phyloP scores from a whole-genome alignment of 2,888 invertebrate species.

The Dusona sp. region DNA sequence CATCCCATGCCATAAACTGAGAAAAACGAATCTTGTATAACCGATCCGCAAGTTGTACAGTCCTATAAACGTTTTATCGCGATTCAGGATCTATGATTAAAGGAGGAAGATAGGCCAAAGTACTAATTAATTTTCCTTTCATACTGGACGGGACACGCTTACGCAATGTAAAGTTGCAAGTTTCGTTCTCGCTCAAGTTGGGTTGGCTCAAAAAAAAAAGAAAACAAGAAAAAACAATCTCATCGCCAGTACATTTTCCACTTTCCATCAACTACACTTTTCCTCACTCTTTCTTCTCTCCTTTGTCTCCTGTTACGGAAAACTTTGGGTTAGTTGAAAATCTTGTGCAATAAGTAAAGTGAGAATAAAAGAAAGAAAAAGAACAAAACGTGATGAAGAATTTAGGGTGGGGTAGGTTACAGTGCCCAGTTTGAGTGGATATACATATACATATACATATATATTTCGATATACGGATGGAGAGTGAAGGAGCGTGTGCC shows the following conservation, averaged over 20 bases:
- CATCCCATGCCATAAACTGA: not conserved
- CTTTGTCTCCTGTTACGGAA: slow-evolving; percentile 48
- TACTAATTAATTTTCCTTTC: slow-evolving; percentile 22
- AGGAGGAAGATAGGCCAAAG: not conserved
- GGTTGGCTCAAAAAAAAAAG: slow-evolving; percentile 18
- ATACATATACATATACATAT: not conserved
- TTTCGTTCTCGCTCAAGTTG: slow-evolving; percentile 22
- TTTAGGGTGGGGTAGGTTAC: slow-evolving; percentile 19
- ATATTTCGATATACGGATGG: not conserved
- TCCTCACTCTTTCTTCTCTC: slow-evolving; percentile 23
- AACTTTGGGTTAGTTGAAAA: slow-evolving; percentile 57
- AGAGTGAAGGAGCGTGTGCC: slow-evolving; percentile 1
- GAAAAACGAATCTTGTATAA: not conserved
- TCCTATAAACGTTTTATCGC: not conserved
- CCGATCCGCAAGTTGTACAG: not conserved
- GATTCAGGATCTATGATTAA: slow-evolving; percentile 34
- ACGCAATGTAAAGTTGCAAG: slow-evolving; percentile 41
- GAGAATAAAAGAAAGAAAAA: slow-evolving; percentile 27
- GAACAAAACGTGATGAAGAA: not conserved
- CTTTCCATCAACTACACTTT: slow-evolving; percentile 50
- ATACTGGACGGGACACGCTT: slow-evolving; percentile 20
- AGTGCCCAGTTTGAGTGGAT: not conserved
- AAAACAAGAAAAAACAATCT: slow-evolving; percentile 36
- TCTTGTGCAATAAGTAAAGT: slow-evolving; percentile 50
- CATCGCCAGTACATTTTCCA: slow-evolving; percentile 61